Percentiles rank a stretch among this genome's conserved stretches.
These are phyloP conservation scores for Trogon surrucura DNA, from an alignment of 2,113 vertebrate genomes.

Conservation along the genomic window DNA sequence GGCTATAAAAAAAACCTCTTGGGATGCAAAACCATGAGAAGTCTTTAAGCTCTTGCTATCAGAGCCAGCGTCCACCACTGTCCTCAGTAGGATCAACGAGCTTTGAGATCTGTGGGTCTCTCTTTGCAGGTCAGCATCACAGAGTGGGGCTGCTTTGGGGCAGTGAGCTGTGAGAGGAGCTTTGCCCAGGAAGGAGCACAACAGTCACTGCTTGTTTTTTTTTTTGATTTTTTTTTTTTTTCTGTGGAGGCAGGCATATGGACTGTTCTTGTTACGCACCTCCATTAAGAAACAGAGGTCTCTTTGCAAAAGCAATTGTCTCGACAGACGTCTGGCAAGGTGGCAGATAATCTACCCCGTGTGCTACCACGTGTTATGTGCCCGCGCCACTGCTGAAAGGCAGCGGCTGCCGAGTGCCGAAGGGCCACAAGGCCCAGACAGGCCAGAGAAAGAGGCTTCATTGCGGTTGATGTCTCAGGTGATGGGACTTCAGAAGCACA, in stretches of 20 bases:
- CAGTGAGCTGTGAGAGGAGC: neutral
- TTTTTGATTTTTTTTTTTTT: too few species aligned
- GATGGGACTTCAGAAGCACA: neutral
- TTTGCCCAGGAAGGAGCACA: neutral
- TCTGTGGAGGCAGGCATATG: neutral
- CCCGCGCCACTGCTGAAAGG: neutral
- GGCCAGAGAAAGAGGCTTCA: neutral
- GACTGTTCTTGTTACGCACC: neutral
- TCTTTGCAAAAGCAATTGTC: neutral
- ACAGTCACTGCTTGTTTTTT: neutral
- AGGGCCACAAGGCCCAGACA: too few species aligned
- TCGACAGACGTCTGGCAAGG: neutral
- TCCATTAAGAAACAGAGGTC: neutral
- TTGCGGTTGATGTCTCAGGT: neutral
- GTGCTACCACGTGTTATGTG: accelerated
- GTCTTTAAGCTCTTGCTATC: neutral
- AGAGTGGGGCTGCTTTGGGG: neutral
- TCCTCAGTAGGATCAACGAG: neutral
- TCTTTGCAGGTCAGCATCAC: neutral
- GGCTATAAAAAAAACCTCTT: neutral
- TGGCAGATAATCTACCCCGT: neutral
- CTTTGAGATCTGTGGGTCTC: neutral
- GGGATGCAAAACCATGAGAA: neutral
- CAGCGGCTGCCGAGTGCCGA: neutral
- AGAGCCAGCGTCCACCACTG: neutral